Evolutionary conservation across 2,888 invertebrate species (phyloP).

Genomic region (Tanypteryx hageni): DNA sequence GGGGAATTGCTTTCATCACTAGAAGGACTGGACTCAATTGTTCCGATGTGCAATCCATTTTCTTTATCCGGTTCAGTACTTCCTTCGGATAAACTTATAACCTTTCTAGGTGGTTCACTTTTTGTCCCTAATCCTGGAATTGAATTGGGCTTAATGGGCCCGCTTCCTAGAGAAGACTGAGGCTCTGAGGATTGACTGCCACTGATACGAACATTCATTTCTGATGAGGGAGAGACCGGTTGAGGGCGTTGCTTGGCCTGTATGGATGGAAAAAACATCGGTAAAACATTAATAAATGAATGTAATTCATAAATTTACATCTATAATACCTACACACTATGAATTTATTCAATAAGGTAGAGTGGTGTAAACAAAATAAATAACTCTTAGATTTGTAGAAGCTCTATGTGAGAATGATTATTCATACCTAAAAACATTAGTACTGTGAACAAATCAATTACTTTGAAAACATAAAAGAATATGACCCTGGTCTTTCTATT

Average conservation of each 20-base stretch:
- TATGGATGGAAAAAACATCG: conserved; percentile 67
- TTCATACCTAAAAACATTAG: too few species aligned
- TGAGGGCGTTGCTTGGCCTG: conserved; percentile 75
- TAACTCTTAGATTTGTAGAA: too few species aligned
- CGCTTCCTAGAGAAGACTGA: conserved; percentile 73
- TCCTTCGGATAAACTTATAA: not conserved
- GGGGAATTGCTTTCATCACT: conserved; percentile 93
- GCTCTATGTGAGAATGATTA: too few species aligned
- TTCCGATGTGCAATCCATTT: not conserved
- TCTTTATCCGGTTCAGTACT: not conserved
- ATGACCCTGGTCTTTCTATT: too few species aligned
- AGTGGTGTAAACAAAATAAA: too few species aligned
- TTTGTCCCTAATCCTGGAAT: conserved; percentile 83
- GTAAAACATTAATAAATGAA: not conserved
- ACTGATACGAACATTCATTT: conserved; percentile 78
- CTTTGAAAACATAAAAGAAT: too few species aligned
- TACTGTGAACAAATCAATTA: too few species aligned
- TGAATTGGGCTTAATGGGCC: conserved; percentile 78
- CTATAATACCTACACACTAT: too few species aligned
- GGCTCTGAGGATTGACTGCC: conserved; percentile 76
- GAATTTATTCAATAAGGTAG: too few species aligned
- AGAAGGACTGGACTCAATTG: conserved; percentile 69
- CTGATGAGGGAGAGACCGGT: conserved; percentile 71
- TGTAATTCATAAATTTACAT: too few species aligned
- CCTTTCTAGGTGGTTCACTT: conserved; percentile 76